Evolutionary conservation across 1,140 invertebrate species (phyloP).

Genomic region (Hormaphis cornu): DNA sequence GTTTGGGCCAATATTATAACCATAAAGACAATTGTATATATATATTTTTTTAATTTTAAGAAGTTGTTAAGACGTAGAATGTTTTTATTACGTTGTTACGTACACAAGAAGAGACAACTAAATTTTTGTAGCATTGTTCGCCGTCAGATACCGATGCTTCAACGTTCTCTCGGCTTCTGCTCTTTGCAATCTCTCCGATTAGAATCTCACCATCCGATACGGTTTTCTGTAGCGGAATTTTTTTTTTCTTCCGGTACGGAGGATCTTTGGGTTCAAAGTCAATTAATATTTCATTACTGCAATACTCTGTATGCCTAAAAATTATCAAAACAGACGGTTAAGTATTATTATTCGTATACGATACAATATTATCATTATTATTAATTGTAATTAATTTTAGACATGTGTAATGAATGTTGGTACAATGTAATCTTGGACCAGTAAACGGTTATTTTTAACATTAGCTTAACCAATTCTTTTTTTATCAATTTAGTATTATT

Average conservation of each 20-base stretch:
- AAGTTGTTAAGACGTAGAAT: no score
- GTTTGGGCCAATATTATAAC: no score
- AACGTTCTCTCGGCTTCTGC: conserved; percentile 33
- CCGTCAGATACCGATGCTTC: conserved; percentile 36
- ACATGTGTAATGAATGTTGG: background rate
- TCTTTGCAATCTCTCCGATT: background rate
- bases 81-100: background rate
- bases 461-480: no score
- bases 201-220: conserved; percentile 70
- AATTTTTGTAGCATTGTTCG: conserved; percentile 34
- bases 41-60: no score
- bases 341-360: background rate
- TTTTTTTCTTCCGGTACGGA: conserved; percentile 44
- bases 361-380: no score
- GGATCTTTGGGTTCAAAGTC: conserved; percentile 55
- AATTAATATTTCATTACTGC: conserved; percentile 61
- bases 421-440: no score
- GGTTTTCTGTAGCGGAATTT: conserved; percentile 62
- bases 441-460: no score
- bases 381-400: no score
- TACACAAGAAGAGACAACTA: conserved; percentile 11
- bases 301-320: conserved; percentile 45
- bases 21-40: no score
- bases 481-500: no score
- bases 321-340: background rate